These are phyloP conservation scores for Malurus splendens DNA, from an alignment of 2,797 vertebrate genomes.

Conservation along the genomic window DNA sequence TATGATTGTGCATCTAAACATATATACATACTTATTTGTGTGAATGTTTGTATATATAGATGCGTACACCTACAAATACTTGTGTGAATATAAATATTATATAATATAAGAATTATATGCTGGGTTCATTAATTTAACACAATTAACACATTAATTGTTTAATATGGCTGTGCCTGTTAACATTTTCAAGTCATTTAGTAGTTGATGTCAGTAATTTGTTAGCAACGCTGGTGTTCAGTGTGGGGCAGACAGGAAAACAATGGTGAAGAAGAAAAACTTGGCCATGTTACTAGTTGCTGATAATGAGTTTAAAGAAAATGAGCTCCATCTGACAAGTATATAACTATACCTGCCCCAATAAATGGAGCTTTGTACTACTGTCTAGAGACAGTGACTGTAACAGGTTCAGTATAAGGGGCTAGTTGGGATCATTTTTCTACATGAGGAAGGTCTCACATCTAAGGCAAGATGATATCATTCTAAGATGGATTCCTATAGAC, in stretches of 20 bases:
- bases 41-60: neutral
- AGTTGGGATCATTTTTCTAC: neutral
- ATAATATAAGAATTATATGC: neutral
- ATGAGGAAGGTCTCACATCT: neutral
- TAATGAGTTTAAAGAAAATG: neutral
- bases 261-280: neutral
- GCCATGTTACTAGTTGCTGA: neutral
- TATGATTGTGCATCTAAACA: neutral
- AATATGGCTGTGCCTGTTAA: neutral
- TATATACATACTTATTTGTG: neutral
- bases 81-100: neutral
- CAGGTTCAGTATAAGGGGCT: neutral
- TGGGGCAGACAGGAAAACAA: neutral
- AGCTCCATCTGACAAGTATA: neutral
- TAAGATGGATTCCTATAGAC: neutral
- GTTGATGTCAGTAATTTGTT: neutral
- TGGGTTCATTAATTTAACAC: neutral
- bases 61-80: neutral
- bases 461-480: neutral
- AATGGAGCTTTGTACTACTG: neutral
- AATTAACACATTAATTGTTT: neutral
- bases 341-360: neutral
- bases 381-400: neutral
- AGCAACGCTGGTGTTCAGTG: neutral
- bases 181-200: neutral